phyloP scores from a whole-genome alignment of 2,113 vertebrate species.

The Semnornis frantzii region DNA sequence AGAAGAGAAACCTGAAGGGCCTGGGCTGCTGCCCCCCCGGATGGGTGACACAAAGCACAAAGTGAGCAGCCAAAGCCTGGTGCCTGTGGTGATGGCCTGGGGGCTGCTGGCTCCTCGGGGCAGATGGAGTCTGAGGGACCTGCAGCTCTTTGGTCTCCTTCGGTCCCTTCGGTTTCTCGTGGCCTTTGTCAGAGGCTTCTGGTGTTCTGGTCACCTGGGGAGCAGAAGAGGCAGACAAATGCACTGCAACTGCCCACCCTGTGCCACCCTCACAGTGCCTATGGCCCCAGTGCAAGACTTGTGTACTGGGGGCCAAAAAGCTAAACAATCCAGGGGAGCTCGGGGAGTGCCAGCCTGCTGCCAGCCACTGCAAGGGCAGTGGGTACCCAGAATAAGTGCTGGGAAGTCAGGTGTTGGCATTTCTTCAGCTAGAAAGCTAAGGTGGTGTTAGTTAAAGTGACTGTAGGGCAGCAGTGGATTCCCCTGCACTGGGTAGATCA shows the following conservation, averaged over 20 bases:
- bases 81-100: neutral
- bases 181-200: neutral
- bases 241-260: rapidly evolving
- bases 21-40: neutral
- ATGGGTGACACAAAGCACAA: neutral
- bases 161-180: neutral
- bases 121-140: rapidly evolving
- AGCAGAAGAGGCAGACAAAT: neutral
- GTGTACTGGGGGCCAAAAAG: neutral
- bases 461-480: too few relatives aligned
- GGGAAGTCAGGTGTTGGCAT: neutral
- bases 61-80: neutral
- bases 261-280: neutral
- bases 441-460: neutral
- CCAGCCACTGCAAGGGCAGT: rapidly evolving
- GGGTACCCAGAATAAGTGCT: rapidly evolving
- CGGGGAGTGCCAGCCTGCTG: neutral
- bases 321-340: neutral
- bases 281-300: rapidly evolving
- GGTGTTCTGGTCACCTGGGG: neutral
- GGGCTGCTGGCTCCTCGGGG: rapidly evolving
- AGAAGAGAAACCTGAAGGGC: constrained; percentile 55
- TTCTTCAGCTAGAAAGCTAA: neutral
- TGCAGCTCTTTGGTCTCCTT: neutral
- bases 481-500: too few relatives aligned